Evolutionary conservation across 2,113 vertebrate species (phyloP), one percentile per base, ranked within the genome.

Genomic region (Chitala chitala): DNA sequence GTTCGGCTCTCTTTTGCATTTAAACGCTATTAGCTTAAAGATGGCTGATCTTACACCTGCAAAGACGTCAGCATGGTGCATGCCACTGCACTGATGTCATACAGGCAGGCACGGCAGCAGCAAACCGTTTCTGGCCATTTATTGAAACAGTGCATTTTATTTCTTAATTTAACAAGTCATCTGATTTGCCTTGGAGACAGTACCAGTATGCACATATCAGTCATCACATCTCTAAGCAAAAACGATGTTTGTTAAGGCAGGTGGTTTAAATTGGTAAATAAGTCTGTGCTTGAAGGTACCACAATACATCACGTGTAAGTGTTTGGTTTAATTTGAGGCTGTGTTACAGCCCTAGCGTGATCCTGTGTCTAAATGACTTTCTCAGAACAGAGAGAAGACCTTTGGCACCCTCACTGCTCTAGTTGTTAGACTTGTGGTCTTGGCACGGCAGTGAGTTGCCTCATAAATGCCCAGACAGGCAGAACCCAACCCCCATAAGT

Each of bases 81-180:
- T 36, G 66, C 44, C 44, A 50, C 26, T 50, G 15, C 2, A 17
- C 31, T 69, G 46, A 69, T 69, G 66, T 53, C 44, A 69, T 51
- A 36, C 17, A 59, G 31, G 66, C 9, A 20, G 66, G 26, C 46
- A 33, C 15, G 50, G 8, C 44, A 31, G 66, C 33, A 13, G 3
- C 40, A 20, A 24, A 4, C 46, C 1, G 64, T 40, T 40, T 66
- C 64, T 40, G 24, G 24, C 42, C 42, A 26, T 48, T 46, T 66
- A 26, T 66, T 46, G 38, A 26, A 66, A 66, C 24, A 22, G 6
- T 42, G 40, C n/a, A 0, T 66, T 24, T 61, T 7, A 10, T 38
- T 20, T 38, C 38, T n/a, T 10, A 38, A n/a, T 63, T 63, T 7
- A 38, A 20, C 15, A 6, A 6, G 17, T 63, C 33, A 63, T 8